Conservation (phyloP, 2,888 invertebrate species). For the Hypolimnas misippus region DNA sequence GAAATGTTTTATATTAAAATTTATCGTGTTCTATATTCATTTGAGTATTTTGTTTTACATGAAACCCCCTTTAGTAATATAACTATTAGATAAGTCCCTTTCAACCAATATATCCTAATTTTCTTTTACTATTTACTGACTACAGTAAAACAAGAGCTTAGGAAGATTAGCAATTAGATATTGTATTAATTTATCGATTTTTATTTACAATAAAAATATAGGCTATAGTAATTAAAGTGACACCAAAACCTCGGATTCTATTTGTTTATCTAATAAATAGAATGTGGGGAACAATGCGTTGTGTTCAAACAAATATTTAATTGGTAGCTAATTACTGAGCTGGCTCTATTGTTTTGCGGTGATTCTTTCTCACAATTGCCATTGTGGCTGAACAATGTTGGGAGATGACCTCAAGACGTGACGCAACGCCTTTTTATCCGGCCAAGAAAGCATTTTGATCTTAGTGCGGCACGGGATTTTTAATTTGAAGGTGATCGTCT, state of each 20-base stretch:
- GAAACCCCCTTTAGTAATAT: no score
- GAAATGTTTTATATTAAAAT: no score
- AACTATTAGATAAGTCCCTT: no score
- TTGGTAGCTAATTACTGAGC: slow-evolving; percentile 77
- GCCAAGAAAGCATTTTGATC: slow-evolving; percentile 47
- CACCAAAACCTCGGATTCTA: slow-evolving; percentile 38
- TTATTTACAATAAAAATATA: not conserved
- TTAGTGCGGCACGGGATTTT: slow-evolving; percentile 34
- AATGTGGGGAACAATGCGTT: slow-evolving; percentile 57
- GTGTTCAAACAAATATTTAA: slow-evolving; percentile 72
- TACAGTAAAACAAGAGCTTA: no score
- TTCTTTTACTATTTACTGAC: no score
- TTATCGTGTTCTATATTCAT: no score
- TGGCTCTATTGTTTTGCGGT: slow-evolving; percentile 69
- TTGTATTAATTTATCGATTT: no score
- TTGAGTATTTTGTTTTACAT: no score
- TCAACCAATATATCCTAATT: no score
- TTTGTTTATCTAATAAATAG: slow-evolving; percentile 57
- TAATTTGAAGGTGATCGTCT: slow-evolving; percentile 27
- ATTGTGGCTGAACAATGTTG: slow-evolving; percentile 81
- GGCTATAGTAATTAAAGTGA: slow-evolving; percentile 3
- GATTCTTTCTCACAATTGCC: slow-evolving; percentile 79
- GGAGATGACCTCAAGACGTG: slow-evolving; percentile 75
- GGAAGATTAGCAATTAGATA: no score
- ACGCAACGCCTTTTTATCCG: slow-evolving; percentile 63